Base-by-base conservation (phyloP, 2,797 vertebrate species). In the Paratrypauchen microcephalus region DNA sequence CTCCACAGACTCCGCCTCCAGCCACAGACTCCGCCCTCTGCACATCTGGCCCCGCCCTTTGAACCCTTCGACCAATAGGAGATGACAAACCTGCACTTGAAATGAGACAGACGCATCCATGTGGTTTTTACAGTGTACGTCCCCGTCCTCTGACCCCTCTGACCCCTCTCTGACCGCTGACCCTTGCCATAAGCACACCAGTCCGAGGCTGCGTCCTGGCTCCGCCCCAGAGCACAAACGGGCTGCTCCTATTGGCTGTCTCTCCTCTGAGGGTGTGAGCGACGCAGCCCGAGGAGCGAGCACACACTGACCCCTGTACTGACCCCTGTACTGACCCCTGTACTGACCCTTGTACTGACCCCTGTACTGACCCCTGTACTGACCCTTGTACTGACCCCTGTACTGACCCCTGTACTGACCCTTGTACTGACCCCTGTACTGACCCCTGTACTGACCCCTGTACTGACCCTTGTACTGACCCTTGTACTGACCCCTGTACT, bases 111-210 rank as follows among this genome's bases (percentile, higher is more conserved):
- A 59, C 32, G 18, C 57, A 18, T n/a, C 48, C 1, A 50, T 4
- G 11, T 41, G 39, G 39, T 41, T 50, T 50, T 50, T 50, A 19
- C 48, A 50, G 48, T 50, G 48, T 50, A 48, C 47, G 28, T 24
- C 24, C 7, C 48, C 66, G 70, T 74, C 74, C 69, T 39, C 54
- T 64, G 60, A 72, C 21, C 64, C 15, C 5, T 48, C 16, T 21
- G 9, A 8, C 28, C 28, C 52, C 45, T 47, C 15, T 26, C 24
- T 54, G 52, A 55, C 21, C 54, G 5, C 11, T 55, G 52, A 55
- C 52, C 47, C 47, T 50, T 8, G n/a, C 2, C 48, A 7, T 11
- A 55, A 55, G 54, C 54, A 55, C 54, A 55, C 54, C 8, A 18
- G 47, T 50, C 18, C 18, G 18, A 50, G 48, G 19, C 19, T 50